Evolutionary conservation across 2,113 vertebrate species (phyloP).

Genomic region (Carassius auratus): DNA sequence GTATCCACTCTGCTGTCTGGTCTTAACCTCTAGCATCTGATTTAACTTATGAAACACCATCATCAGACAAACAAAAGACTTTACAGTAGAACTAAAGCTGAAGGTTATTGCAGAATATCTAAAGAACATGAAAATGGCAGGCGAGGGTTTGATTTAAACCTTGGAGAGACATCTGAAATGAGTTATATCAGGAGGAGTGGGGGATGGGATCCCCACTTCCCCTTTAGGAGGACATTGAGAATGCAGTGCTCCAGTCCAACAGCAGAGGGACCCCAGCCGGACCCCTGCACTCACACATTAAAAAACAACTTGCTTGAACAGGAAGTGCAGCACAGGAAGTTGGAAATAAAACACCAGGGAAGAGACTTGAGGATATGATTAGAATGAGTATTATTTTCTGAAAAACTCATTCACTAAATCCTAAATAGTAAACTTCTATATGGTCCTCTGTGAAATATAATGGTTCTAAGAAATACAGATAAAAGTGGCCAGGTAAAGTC

Average conservation of each 20-base stretch:
- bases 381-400: conserved; percentile 18
- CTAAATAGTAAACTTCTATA: background rate
- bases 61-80: background rate
- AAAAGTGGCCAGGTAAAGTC: background rate
- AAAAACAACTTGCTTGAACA: conserved; percentile 27
- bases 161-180: conserved; percentile 42
- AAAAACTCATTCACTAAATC: background rate
- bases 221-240: background rate
- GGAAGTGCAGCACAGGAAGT: conserved; percentile 58
- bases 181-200: conserved; percentile 32
- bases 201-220: background rate
- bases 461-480: background rate
- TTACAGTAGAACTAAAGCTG: conserved; percentile 12
- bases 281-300: background rate
- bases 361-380: conserved; percentile 18
- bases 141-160: conserved; percentile 23
- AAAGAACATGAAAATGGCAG: conserved; percentile 11
- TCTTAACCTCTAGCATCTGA: conserved; percentile 6
- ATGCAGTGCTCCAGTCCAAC: conserved; percentile 5
- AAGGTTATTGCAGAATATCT: background rate
- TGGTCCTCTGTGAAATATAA: background rate
- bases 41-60: background rate
- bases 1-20: background rate
- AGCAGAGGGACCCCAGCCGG: conserved; percentile 46
- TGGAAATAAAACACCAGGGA: conserved; percentile 58